A percentile compares a stretch with the other conserved stretches of the same genome.
Evolutionary conservation across 1,140 invertebrate genomes (phyloP).

Genomic region (Drosophila ercepeae): DNA sequence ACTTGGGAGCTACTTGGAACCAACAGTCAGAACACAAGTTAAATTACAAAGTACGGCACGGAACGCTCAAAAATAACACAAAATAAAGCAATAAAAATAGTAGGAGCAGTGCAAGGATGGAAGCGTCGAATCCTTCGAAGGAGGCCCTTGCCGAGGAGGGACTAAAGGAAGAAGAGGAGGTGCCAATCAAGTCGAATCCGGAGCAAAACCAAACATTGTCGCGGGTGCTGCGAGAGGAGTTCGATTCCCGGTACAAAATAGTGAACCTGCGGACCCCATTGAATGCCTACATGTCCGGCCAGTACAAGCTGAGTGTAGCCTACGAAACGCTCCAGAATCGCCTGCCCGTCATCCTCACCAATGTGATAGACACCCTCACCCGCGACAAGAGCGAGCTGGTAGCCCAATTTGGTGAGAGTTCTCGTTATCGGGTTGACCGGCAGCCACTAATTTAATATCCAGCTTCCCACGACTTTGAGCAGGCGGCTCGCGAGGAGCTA

Average conservation of each 20-base stretch:
- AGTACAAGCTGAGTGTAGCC: constrained; percentile 89
- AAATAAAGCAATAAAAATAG: neutral
- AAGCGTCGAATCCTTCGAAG: constrained; percentile 9
- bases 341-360: constrained; percentile 95
- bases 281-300: constrained; percentile 64
- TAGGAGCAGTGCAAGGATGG: constrained; percentile 5
- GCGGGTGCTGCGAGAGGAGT: constrained; percentile 53
- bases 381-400: constrained; percentile 89
- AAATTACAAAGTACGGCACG: constrained; percentile 8
- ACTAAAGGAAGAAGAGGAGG: neutral
- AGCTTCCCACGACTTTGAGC: constrained; percentile 35
- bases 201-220: constrained; percentile 7
- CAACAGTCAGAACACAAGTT: constrained; percentile 1
- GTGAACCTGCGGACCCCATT: constrained; percentile 62
- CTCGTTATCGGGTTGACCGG: neutral
- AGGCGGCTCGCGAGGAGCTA: constrained; percentile 88
- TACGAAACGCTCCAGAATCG: constrained; percentile 93
- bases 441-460: neutral
- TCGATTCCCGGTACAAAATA: constrained; percentile 79
- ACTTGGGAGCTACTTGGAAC: constrained; percentile 17
- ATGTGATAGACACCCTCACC: constrained; percentile 93
- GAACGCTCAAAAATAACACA: constrained; percentile 12
- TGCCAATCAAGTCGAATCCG: neutral
- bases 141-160: neutral
- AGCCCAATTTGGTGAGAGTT: constrained; percentile 86